phyloP scores from a whole-genome alignment of 30 jellyfish, hydroid and myxozoan genomes.

The Aurelia sp. region DNA sequence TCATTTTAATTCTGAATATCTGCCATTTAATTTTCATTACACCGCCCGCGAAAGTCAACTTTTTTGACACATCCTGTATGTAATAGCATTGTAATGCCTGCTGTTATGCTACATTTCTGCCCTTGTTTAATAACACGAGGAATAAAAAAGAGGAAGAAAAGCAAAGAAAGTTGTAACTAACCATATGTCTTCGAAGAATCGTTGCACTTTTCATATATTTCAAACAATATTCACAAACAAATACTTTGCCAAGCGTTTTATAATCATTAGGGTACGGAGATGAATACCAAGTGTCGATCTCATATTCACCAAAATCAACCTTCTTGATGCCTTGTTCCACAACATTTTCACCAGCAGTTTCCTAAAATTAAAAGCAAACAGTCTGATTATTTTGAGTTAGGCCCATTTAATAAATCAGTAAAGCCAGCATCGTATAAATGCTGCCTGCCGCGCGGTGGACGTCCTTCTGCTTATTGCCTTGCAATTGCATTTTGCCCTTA shows the following conservation, averaged over 20 bases:
- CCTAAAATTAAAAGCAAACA: conserved; percentile 28
- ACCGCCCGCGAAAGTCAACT: too few species aligned
- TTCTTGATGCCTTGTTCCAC: conserved; percentile 59
- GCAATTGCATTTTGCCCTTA: too few species aligned
- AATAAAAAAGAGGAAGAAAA: not conserved
- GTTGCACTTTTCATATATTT: conserved; percentile 85
- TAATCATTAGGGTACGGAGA: conserved; percentile 89
- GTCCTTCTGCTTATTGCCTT: too few species aligned
- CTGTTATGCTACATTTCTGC: too few species aligned
- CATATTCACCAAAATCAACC: conserved; percentile 79
- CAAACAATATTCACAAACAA: conserved; percentile 86
- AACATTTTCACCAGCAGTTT: conserved; percentile 5
- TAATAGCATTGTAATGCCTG: too few species aligned
- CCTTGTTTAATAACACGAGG: too few species aligned
- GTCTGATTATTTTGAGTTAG: not conserved
- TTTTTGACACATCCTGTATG: too few species aligned
- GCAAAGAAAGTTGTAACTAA: not conserved
- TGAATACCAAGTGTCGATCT: conserved; percentile 84
- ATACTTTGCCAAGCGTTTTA: conserved; percentile 57
- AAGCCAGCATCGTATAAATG: too few species aligned
- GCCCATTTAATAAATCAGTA: not conserved
- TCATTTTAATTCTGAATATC: too few species aligned
- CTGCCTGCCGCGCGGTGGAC: too few species aligned
- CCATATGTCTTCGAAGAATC: conserved; percentile 86
- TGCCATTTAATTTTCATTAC: too few species aligned